A percentile compares a stretch with the other conserved stretches of the same genome.
Evolutionary conservation across 37 sponge, comb jelly and placozoan species (phyloP).

Genomic region (Cliona cf. orientalis): DNA sequence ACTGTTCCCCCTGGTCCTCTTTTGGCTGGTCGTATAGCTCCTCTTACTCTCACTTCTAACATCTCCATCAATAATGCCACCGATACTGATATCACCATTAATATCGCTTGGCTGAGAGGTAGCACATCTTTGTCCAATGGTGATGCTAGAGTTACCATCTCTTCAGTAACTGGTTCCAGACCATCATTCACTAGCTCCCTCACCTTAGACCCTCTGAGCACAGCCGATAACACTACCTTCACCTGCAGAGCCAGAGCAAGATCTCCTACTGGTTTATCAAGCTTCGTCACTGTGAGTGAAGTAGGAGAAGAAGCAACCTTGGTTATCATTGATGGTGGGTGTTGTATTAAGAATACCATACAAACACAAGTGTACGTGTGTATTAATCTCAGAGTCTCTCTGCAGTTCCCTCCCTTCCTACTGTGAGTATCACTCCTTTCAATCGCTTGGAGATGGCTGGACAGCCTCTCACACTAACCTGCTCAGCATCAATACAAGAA

Average conservation of each 20-base stretch:
- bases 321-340: background rate
- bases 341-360: too few relatives aligned
- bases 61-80: background rate
- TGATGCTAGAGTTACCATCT: background rate
- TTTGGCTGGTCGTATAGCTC: background rate
- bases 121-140: background rate
- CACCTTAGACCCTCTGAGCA: slow-evolving; percentile 10
- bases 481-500: too few relatives aligned
- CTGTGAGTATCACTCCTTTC: background rate
- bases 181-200: background rate
- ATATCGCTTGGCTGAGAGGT: background rate
- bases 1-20: background rate
- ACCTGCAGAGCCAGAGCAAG: background rate
- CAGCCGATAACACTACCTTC: slow-evolving; percentile 3
- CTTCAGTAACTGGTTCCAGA: too few relatives aligned
- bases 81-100: background rate
- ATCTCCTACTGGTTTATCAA: too few relatives aligned
- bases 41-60: slow-evolving; percentile 8
- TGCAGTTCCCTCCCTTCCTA: background rate
- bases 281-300: background rate
- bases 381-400: background rate
- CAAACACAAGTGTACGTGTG: too few relatives aligned
- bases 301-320: background rate
- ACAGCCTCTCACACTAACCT: too few relatives aligned
- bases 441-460: too few relatives aligned